Evolutionary conservation across 2,888 invertebrate genomes (phyloP).

Genomic region (Heteropelma amictum): DNA sequence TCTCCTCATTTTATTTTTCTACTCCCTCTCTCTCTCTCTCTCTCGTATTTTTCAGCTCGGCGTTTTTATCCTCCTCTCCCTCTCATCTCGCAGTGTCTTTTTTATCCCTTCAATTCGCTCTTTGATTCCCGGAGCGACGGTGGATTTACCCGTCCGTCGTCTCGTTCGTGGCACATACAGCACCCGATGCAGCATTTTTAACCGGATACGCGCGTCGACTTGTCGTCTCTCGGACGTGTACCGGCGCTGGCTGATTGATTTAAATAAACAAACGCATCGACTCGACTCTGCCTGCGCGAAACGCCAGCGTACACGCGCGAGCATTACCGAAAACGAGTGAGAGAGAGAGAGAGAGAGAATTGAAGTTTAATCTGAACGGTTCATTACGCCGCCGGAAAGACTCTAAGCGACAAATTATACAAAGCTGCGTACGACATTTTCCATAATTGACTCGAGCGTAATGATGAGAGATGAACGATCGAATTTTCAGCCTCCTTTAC

Average conservation of each 20-base stretch:
- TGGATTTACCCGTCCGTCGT: slow-evolving; percentile 28
- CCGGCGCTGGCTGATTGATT: slow-evolving; percentile 67
- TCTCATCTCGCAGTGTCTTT: slow-evolving; percentile 9
- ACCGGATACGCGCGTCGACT: slow-evolving; percentile 60
- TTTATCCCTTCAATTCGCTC: slow-evolving; percentile 25
- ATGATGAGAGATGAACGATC: too few species aligned
- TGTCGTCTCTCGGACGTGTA: slow-evolving; percentile 62
- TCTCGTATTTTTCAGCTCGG: neutral
- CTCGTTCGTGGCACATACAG: neutral
- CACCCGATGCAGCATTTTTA: slow-evolving; percentile 12
- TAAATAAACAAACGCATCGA: slow-evolving; percentile 72
- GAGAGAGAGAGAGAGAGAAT: slow-evolving; percentile 3
- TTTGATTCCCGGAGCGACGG: slow-evolving; percentile 21
- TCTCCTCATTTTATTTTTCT: slow-evolving; percentile 1
- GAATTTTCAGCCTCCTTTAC: too few species aligned
- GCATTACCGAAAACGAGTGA: neutral
- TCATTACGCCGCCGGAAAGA: too few species aligned
- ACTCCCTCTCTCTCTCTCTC: slow-evolving; percentile 1
- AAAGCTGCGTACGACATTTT: too few species aligned
- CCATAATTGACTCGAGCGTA: too few species aligned
- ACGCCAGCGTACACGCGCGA: slow-evolving; percentile 61
- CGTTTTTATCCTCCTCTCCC: slow-evolving; percentile 1
- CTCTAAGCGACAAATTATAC: too few species aligned
- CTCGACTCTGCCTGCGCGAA: slow-evolving; percentile 23
- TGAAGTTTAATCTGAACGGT: too few species aligned